Conservation (phyloP, 2,888 invertebrate genomes). For the Campoletis raptor region DNA sequence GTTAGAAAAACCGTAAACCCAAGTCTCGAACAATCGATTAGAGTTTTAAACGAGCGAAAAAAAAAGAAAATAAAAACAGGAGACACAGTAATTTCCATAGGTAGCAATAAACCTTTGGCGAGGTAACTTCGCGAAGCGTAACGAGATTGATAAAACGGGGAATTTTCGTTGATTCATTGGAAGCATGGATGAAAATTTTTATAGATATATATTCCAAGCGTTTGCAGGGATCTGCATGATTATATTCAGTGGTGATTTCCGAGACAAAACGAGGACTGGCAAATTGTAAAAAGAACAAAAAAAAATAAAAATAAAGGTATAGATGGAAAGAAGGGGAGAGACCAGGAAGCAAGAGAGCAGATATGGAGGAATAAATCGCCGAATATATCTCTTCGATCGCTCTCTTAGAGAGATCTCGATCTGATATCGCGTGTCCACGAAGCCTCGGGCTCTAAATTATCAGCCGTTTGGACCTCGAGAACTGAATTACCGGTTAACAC, state of each 20-base stretch:
- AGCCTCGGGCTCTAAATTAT: conserved; percentile 75
- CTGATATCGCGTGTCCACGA: conserved; percentile 69
- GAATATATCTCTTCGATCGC: conserved; percentile 71
- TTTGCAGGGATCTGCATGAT: conserved; percentile 39
- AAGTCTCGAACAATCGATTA: conserved; percentile 59
- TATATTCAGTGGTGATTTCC: conserved; percentile 22
- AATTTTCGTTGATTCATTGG: conserved; percentile 48
- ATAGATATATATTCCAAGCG: conserved; percentile 30
- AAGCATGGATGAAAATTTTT: conserved; percentile 8
- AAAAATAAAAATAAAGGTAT: background rate
- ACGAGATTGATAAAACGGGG: conserved; percentile 62
- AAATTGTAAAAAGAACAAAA: background rate
- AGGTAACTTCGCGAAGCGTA: conserved; percentile 53
- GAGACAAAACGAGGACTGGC: conserved; percentile 10
- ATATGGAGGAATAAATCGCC: conserved; percentile 72
- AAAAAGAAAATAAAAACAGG: background rate
- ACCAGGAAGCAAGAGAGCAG: conserved; percentile 63
- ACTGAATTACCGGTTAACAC: conserved; percentile 79
- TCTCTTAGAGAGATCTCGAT: conserved; percentile 63
- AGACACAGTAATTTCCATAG: conserved; percentile 51
- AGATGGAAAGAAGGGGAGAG: conserved; percentile 10
- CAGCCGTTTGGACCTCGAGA: conserved; percentile 73
- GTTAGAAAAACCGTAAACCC: conserved; percentile 50
- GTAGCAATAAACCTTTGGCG: conserved; percentile 46
- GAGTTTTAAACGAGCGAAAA: conserved; percentile 1